Conservation (phyloP, 2,113 vertebrate genomes). For the Plecotus auritus region DNA sequence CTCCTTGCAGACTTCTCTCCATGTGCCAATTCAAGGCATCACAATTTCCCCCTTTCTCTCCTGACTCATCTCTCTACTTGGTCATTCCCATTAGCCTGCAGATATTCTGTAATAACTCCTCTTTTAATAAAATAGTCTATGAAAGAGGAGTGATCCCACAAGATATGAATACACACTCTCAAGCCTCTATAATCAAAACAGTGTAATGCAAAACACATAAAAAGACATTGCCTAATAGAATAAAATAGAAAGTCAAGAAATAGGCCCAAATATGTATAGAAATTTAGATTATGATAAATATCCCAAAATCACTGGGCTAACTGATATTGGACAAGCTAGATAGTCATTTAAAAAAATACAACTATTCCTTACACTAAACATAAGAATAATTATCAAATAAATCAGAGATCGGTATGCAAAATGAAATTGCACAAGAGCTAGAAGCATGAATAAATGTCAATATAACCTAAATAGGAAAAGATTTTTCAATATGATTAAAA, state of each 20-base stretch:
- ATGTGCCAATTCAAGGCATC: background rate
- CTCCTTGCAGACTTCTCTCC: background rate
- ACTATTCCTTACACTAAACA: background rate
- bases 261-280: background rate
- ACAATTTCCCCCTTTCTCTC: background rate
- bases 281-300: background rate
- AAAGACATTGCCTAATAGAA: background rate
- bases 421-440: background rate
- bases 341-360: background rate
- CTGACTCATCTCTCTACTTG: background rate
- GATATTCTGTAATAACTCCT: background rate
- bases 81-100: background rate
- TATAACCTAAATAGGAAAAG: background rate
- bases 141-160: background rate
- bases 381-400: background rate
- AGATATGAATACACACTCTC: background rate
- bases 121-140: background rate
- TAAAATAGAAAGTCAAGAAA: background rate
- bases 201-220: background rate
- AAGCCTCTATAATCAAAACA: background rate
- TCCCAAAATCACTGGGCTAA: background rate
- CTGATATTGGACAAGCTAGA: background rate
- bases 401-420: background rate
- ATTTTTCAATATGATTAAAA: background rate
- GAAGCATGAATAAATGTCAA: background rate